Percentiles rank a stretch among this genome's conserved stretches.
phyloP scores from a whole-genome alignment of 2,888 invertebrate species.

The Agonopterix subpropinquella region DNA sequence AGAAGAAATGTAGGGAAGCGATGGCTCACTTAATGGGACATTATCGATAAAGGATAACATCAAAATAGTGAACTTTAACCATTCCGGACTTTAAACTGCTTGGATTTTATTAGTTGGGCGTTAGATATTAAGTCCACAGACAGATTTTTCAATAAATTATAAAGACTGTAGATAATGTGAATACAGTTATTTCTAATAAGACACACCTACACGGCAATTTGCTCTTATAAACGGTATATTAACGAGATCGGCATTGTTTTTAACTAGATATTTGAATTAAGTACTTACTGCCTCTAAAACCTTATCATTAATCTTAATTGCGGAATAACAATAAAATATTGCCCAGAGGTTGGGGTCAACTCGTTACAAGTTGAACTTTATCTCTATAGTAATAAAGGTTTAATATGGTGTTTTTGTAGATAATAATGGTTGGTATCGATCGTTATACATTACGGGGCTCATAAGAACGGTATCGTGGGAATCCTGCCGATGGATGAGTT shows the following conservation, averaged over 20 bases:
- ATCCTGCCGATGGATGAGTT: conserved; percentile 57
- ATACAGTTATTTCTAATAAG: conserved; percentile 24
- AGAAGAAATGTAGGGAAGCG: not conserved
- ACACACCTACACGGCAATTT: conserved; percentile 55
- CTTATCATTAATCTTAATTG: conserved; percentile 76
- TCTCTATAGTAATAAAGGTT: conserved; percentile 34
- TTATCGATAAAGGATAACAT: too few species aligned
- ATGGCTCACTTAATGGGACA: not conserved
- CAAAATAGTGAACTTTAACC: too few species aligned
- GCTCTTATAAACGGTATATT: conserved; percentile 52
- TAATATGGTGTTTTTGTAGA: conserved; percentile 29
- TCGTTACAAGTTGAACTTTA: conserved; percentile 40
- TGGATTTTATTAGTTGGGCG: not conserved
- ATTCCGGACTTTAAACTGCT: too few species aligned
- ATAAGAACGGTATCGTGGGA: conserved; percentile 74
- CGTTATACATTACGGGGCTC: conserved; percentile 54
- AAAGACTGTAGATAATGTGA: conserved; percentile 7
- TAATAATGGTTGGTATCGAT: conserved; percentile 60
- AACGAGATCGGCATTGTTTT: conserved; percentile 44
- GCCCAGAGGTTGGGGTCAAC: conserved; percentile 37
- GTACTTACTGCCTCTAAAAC: conserved; percentile 68
- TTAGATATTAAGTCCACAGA: not conserved
- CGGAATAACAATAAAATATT: conserved; percentile 73
- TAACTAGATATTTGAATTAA: conserved; percentile 72
- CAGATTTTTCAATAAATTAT: conserved; percentile 23